These are phyloP conservation scores for Morelia viridis DNA, from an alignment of 2,797 vertebrate genomes.

Conservation along the genomic window DNA sequence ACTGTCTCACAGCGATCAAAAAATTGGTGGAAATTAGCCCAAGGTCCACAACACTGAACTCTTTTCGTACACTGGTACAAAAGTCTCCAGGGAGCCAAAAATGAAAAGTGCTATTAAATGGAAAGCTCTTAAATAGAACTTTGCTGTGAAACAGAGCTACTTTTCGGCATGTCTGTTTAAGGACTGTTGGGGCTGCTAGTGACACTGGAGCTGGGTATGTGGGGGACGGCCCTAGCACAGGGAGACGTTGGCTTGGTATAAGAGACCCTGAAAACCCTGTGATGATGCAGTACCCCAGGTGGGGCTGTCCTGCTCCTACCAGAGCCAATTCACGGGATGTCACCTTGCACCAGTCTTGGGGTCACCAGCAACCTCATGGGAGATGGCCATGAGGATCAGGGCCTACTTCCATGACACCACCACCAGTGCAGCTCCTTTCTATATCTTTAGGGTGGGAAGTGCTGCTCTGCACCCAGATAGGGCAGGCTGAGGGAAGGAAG, in stretches of 20 bases:
- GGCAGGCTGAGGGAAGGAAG: neutral
- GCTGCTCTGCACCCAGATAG: neutral
- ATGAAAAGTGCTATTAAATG: neutral
- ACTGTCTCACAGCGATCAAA: neutral
- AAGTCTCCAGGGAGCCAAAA: neutral
- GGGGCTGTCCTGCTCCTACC: neutral
- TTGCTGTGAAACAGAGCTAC: neutral
- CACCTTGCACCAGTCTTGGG: neutral
- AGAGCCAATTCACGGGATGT: neutral
- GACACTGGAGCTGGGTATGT: neutral
- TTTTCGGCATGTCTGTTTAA: neutral
- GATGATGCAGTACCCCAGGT: neutral
- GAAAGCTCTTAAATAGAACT: neutral
- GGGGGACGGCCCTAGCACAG: neutral
- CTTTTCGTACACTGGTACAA: neutral
- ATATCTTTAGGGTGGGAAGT: neutral
- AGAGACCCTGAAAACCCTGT: neutral
- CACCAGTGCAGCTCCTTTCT: neutral
- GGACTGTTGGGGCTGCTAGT: neutral
- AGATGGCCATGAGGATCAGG: neutral
- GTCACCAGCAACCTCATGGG: neutral
- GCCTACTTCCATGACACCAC: neutral
- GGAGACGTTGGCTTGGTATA: neutral
- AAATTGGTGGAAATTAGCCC: neutral
- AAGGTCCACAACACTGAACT: neutral